Conservation (phyloP, 2,888 invertebrate species). For the Busseola fusca region DNA sequence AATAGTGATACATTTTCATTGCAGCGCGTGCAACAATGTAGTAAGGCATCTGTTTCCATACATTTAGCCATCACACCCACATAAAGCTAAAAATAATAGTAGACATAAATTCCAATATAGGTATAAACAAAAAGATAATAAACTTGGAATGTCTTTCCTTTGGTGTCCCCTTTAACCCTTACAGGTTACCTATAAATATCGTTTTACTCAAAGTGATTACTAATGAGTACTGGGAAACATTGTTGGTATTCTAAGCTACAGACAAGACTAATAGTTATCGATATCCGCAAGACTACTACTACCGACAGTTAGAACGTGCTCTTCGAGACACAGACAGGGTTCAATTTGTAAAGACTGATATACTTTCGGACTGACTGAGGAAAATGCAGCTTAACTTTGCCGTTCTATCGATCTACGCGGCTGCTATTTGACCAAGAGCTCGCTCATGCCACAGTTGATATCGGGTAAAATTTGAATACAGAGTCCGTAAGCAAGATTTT, state of each 20-base stretch:
- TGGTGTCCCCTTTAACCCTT: neutral
- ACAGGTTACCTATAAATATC: neutral
- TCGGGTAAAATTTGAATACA: neutral
- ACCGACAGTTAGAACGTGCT: neutral
- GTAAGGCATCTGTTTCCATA: neutral
- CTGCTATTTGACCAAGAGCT: neutral
- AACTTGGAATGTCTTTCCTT: no score
- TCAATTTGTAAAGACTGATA: neutral
- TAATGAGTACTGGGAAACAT: neutral
- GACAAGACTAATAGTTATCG: neutral
- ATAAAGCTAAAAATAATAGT: neutral
- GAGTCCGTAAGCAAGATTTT: neutral
- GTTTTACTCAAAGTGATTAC: neutral
- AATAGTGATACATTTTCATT: neutral
- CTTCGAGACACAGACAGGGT: neutral
- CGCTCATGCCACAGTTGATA: neutral
- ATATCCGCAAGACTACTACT: neutral
- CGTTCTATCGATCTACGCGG: slow-evolving; percentile 6
- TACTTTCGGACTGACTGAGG: neutral
- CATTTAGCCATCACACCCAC: neutral
- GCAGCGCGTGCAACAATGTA: neutral
- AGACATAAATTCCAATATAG: neutral
- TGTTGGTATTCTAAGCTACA: neutral
- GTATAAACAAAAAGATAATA: neutral
- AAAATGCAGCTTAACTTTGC: slow-evolving; percentile 1